A percentile compares a stretch with the other conserved stretches of the same genome.
These are phyloP conservation scores for Virgularia gustaviana DNA, from an alignment of 92 coral and sea anemone genomes.

Conservation along the genomic window DNA sequence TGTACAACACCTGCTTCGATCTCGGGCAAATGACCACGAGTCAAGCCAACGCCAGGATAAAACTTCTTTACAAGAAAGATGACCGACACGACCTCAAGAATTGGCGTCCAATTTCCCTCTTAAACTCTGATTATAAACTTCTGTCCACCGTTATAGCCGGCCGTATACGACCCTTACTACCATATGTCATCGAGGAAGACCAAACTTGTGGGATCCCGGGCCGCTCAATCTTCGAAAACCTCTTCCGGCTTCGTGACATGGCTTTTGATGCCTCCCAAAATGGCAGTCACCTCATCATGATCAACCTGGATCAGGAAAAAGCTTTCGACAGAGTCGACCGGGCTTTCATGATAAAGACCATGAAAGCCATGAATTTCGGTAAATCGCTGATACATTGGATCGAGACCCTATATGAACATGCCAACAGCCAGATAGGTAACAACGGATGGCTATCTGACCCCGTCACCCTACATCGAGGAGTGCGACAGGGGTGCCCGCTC, in stretches of 20 bases:
- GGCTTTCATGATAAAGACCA: neutral
- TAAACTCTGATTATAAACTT: neutral
- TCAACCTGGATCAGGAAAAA: conserved; percentile 16
- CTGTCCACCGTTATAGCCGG: neutral
- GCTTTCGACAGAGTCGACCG: neutral
- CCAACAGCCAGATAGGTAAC: conserved; percentile 13
- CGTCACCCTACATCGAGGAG: conserved; percentile 7
- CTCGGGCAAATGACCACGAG: neutral
- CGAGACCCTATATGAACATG: conserved; percentile 20
- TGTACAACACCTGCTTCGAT: neutral
- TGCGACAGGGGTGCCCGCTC: conserved; percentile 45
- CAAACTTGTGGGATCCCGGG: conserved; percentile 46
- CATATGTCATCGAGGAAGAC: neutral
- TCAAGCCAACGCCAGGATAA: neutral
- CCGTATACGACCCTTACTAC: neutral
- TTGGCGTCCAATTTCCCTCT: conserved; percentile 22
- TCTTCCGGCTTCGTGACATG: conserved; percentile 7
- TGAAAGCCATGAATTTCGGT: conserved; percentile 4
- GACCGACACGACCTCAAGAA: conserved; percentile 5
- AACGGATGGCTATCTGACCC: conserved; percentile 27
- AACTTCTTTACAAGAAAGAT: conserved; percentile 11
- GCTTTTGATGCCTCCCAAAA: neutral
- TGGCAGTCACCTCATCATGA: neutral
- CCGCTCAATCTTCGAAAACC: conserved; percentile 20
- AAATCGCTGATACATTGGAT: conserved; percentile 29